These are phyloP conservation scores for Polylopha cassiicola DNA, from an alignment of 2,888 invertebrate genomes.

Conservation along the genomic window DNA sequence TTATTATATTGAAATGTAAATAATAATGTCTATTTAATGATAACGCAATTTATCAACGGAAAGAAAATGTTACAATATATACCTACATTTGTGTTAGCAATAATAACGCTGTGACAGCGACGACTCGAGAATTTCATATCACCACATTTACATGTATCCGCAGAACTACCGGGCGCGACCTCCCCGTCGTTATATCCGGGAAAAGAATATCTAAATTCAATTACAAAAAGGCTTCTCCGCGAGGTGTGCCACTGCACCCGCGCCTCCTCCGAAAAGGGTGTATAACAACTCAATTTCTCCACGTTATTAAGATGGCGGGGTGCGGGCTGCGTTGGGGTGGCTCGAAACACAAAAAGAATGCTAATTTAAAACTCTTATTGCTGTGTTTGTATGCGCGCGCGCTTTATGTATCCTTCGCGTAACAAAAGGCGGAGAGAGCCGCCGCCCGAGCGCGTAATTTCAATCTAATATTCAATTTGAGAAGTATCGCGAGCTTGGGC, in stretches of 20 bases:
- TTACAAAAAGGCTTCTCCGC: constrained; percentile 73
- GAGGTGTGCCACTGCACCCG: constrained; percentile 71
- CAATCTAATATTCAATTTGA: constrained; percentile 77
- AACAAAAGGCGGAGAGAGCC: constrained; percentile 68
- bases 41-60: too few species aligned
- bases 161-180: constrained; percentile 56
- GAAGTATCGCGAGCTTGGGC: constrained; percentile 60
- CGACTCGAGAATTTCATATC: constrained; percentile 62
- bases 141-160: constrained; percentile 56
- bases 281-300: constrained; percentile 76
- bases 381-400: constrained; percentile 73
- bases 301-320: constrained; percentile 73
- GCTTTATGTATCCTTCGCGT: constrained; percentile 71
- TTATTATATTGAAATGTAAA: too few species aligned
- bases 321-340: constrained; percentile 59
- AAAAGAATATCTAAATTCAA: constrained; percentile 76
- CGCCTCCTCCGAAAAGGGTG: constrained; percentile 70
- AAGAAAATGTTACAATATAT: constrained; percentile 21
- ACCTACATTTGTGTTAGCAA: constrained; percentile 37
- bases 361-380: constrained; percentile 77
- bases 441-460: constrained; percentile 72
- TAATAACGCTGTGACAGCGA: constrained; percentile 47
- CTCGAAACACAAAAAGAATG: constrained; percentile 72
- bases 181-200: constrained; percentile 64
- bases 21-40: too few species aligned